phyloP scores from a whole-genome alignment of 2,797 vertebrate species.

The Hipposideros larvatus region DNA sequence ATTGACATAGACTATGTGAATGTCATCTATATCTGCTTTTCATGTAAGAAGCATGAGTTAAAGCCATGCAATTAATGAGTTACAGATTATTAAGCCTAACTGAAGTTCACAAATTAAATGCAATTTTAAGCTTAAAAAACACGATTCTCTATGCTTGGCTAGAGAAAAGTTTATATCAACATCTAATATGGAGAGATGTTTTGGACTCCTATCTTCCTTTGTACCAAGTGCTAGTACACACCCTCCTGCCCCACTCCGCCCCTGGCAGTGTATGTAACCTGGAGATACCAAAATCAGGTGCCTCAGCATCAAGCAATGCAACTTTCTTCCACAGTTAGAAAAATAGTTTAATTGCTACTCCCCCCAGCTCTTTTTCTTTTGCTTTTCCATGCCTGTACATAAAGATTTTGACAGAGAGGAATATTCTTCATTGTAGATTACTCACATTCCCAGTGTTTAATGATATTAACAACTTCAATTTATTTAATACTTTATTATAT shows the following conservation, averaged over 20 bases:
- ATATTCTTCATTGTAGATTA: slow-evolving; percentile 29
- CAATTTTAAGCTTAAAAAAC: background rate
- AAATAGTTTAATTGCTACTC: background rate
- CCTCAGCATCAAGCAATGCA: background rate
- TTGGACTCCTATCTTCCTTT: background rate
- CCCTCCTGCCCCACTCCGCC: background rate
- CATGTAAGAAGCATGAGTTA: slow-evolving; percentile 21
- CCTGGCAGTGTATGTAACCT: background rate
- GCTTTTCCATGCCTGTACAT: background rate
- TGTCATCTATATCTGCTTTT: slow-evolving; percentile 27
- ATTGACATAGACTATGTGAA: background rate
- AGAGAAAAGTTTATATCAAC: slow-evolving; percentile 21
- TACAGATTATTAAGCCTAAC: background rate
- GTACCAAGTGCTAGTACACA: background rate
- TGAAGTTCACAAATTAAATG: slow-evolving; percentile 29
- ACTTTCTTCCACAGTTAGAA: background rate
- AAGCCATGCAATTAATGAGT: background rate
- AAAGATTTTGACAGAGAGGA: slow-evolving; percentile 32
- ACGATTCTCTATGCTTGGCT: background rate
- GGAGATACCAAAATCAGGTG: background rate
- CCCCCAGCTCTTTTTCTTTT: background rate
- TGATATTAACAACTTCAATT: background rate
- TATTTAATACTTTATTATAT: background rate
- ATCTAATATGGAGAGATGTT: background rate
- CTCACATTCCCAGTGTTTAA: slow-evolving; percentile 32